Conservation (phyloP, 2,113 vertebrate species). For the Bostrychus sinensis region DNA sequence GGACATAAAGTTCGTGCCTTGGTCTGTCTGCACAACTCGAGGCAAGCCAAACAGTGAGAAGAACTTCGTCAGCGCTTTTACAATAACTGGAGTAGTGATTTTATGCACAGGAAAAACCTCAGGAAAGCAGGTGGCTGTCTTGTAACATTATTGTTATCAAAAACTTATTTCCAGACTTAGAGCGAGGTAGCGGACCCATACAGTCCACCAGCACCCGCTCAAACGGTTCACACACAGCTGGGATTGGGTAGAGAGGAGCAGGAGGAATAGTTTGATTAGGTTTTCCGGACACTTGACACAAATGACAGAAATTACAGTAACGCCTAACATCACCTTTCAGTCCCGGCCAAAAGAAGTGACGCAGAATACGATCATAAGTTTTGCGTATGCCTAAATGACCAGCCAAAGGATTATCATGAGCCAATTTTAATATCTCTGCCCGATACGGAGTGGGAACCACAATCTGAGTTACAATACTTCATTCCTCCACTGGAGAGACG, state of each 20-base stretch:
- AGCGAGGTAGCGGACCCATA: background rate
- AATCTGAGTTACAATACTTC: background rate
- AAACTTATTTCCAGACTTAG: background rate
- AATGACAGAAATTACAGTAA: background rate
- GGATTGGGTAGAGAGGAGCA: background rate
- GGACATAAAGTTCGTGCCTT: too few relatives aligned
- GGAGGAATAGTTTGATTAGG: background rate
- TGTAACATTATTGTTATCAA: background rate
- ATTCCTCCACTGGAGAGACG: background rate
- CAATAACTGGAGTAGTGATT: background rate
- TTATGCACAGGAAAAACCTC: background rate
- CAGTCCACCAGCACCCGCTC: background rate
- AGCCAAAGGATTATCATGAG: background rate
- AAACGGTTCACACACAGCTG: background rate
- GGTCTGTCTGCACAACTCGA: too few relatives aligned
- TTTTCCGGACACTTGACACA: background rate
- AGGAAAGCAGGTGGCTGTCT: background rate
- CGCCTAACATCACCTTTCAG: background rate
- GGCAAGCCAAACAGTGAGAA: background rate
- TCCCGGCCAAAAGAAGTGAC: background rate
- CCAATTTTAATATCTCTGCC: background rate
- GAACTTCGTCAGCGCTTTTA: background rate
- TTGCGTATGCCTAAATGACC: background rate
- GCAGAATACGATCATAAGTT: background rate
- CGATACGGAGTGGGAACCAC: background rate